Base-by-base conservation (phyloP, 1,140 invertebrate genomes). In the Drosophila athabasca region DNA sequence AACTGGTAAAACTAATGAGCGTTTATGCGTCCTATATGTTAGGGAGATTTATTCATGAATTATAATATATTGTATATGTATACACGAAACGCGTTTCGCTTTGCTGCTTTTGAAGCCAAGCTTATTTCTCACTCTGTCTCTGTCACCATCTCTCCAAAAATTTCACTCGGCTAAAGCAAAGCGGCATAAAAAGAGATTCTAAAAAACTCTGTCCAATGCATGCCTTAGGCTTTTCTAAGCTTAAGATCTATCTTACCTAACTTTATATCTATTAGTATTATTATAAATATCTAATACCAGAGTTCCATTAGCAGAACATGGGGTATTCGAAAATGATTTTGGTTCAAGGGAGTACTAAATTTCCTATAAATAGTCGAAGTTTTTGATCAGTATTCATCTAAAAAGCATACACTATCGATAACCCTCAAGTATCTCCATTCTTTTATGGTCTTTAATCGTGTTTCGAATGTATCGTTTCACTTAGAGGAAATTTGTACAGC, bases 1-100 rank as follows among this genome's bases (percentile, higher is more conserved):
- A 92, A 83, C 71, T 92, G 87, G 91, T 92, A 92, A 90, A 90
- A 66, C 52, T 69, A 15, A 70, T 35, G 6, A 22, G 43, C 48
- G 19, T 41, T 22, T 54, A 15, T 26, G 41, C 11, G 0, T 48
- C 44, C n/a, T 62, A 13, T 22, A 24, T 62, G 48, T 35, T 84
- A 83, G 60, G 79, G 45, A 60, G 52, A 74, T 43, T 57, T 74
- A 49, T 22, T 24, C 66, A 73, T 50, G 35, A 29, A 74, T 29
- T 43, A 55, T 52, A 70, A 11, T 51, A 31, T 58, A 44, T 46
- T 59, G 49, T 41, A 35, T 22, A 48, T 41, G 24, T 58, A 39
- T 19, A 69, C 58, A 69, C 51, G 53, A 70, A 67, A 6, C 48
- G 70, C 70, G 48, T 66, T 74, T 62, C 67, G 82, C 77, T 85